Base-by-base conservation (phyloP, 2,113 vertebrate genomes). In the Notothenia rossii region DNA sequence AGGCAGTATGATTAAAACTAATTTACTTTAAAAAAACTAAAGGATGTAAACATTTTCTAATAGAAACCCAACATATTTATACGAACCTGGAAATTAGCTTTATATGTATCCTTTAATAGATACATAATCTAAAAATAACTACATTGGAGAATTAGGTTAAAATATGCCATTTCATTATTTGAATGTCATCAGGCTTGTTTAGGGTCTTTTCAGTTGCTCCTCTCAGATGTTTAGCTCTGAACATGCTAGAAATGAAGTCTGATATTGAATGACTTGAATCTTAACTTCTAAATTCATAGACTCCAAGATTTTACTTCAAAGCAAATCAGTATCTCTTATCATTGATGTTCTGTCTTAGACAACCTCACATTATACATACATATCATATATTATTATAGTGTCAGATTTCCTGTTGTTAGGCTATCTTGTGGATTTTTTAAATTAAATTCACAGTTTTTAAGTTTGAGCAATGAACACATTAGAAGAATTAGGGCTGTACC, bases 291-390 rank as follows among this genome's bases (percentile, higher is more conserved):
- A 1, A 40, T 40, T 40, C 5, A 40, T 40, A 40, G 36, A 40
- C 7, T 40, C 20, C 9, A 6, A 45, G 33, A 36, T 79, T 45
- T 67, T 33, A 36, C 48, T 60, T 77, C 46, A 79, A 54, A 67
- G 33, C 10, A 65, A 55, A 68, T 33, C 48, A 49, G 29, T 4
- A 49, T 25, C 9, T 65, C 45, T 2, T 15, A 11, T 11, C 56
- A 48, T 18, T 33, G 60, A 40, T 67, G 45, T 33, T 63, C 14
- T 53, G n/a, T 51, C 14, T 10, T 3, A 25, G 11, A 48, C 10
- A 36, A 13, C 51, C 14, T 15, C 45, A 25, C 8, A 4, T 33
- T 60, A 22, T 22, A 22, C 22, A 22, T 22, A 22, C 22, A 22
- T 22, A 22, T 22, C 22, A 22, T 22, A 22, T 22, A 22, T 22